Evolutionary conservation across 1,140 invertebrate genomes (phyloP), one percentile per base, ranked within the genome.

Genomic region (Drosophila rufa): DNA sequence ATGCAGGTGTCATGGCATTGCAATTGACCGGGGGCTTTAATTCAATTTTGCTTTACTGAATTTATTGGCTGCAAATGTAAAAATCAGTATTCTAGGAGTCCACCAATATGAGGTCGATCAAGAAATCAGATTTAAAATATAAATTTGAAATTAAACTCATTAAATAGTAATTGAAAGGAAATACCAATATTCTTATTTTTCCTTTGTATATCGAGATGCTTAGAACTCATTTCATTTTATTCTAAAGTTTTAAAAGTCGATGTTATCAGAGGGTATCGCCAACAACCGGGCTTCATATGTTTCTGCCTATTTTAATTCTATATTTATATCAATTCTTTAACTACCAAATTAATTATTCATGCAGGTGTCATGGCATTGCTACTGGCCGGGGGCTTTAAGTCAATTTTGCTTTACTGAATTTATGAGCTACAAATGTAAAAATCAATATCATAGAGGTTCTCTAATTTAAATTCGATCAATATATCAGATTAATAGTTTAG

Each of bases 21-120:
- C 15, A 15, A 40, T 5, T 22, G 53, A 14, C 33, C 7, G 22
- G n/a, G n/a, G 53, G 38, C 14, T 19, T 6, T 56, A 56, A 56
- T 56, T 56, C 22, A n/a, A 56, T 56, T 56, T 56, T 15, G 19
- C 8, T 11, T 40, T 25, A 25, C 38, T 56, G 51, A 56, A 55
- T 3, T 9, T 7, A 22, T n/a, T 56, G 19, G 19, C 33, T 22
- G 22, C 33, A 40, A 55, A 5, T 22, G 17, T 3, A 15, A 8
- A 40, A 56, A n/a, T 56, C 17, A 15, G 22, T 56, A 42, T 25
- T 15, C 0, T 19, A 11, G 7, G 22, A 3, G 33, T 22, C 3
- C 6, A 12, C 9, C 5, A 12, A 2, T 8, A 15, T 22, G 15
- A 3, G 1, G 19, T 38, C 4, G 4, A 38, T 4, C 8, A 14